These are phyloP conservation scores for Mesodorylaimus sp. DNA, from an alignment of 2,888 invertebrate genomes.

Conservation along the genomic window DNA sequence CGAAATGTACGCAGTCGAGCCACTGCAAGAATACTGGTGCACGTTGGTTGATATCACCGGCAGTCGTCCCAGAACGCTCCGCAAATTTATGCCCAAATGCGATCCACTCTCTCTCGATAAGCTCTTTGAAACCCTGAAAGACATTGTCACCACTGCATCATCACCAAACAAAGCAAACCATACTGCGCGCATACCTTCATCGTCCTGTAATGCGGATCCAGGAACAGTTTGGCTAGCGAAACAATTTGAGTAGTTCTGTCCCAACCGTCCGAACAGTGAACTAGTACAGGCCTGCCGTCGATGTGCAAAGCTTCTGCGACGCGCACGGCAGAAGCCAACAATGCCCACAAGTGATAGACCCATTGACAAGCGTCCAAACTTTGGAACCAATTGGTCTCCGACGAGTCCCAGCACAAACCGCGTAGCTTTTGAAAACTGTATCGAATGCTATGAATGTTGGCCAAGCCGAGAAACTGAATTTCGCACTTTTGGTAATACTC, in stretches of 20 bases:
- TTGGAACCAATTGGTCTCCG: slow-evolving; percentile 56
- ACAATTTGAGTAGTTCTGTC: slow-evolving; percentile 93
- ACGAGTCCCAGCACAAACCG: slow-evolving; percentile 30
- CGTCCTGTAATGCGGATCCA: slow-evolving; percentile 86
- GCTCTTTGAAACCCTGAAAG: slow-evolving; percentile 65
- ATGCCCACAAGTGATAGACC: slow-evolving; percentile 68
- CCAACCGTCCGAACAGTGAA: slow-evolving; percentile 98
- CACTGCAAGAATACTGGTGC: slow-evolving; percentile 95
- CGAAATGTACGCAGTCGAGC: slow-evolving; percentile 86
- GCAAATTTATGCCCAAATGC: slow-evolving; percentile 96
- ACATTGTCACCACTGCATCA: slow-evolving; percentile 11
- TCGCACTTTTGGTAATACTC: slow-evolving; percentile 88
- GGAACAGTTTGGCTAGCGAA: slow-evolving; percentile 67
- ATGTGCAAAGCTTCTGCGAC: slow-evolving; percentile 51
- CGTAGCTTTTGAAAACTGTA: slow-evolving; percentile 74
- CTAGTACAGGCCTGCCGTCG: slow-evolving; percentile 69
- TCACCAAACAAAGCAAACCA: neutral
- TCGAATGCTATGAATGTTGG: slow-evolving; percentile 87
- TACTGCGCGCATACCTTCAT: slow-evolving; percentile 43
- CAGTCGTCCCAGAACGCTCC: slow-evolving; percentile 58
- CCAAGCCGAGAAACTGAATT: slow-evolving; percentile 87
- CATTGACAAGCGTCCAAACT: slow-evolving; percentile 71
- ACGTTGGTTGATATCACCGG: slow-evolving; percentile 77
- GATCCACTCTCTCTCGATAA: slow-evolving; percentile 89
- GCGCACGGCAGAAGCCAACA: slow-evolving; percentile 58